Conservation (phyloP, 2,113 vertebrate genomes). For the Panurus biarmicus region DNA sequence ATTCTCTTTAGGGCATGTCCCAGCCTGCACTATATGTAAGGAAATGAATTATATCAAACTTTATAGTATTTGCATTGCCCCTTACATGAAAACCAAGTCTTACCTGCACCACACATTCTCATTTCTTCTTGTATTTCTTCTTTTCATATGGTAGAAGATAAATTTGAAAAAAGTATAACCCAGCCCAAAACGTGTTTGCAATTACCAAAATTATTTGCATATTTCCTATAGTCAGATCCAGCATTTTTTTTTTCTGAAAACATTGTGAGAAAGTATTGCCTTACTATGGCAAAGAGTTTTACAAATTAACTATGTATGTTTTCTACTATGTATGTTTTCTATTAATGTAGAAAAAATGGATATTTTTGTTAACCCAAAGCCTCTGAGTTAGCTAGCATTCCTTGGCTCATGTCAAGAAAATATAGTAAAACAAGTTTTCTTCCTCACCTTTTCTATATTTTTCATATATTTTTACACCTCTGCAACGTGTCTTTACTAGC, state of each 20-base stretch:
- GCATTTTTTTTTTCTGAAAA: background rate
- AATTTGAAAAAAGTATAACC: background rate
- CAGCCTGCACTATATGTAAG: fast-evolving
- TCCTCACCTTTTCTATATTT: background rate
- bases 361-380: background rate
- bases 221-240: background rate
- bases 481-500: background rate
- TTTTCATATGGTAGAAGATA: background rate
- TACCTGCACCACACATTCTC: background rate
- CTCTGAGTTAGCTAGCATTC: background rate
- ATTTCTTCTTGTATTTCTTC: background rate
- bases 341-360: background rate
- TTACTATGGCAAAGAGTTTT: background rate
- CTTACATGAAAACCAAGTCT: background rate
- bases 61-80: background rate
- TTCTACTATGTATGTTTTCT: too few species aligned
- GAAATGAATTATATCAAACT: fast-evolving
- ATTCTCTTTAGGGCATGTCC: background rate
- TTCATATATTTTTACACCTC: background rate
- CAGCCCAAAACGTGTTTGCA: background rate
- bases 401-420: background rate
- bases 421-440: background rate
- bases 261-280: background rate
- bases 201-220: background rate
- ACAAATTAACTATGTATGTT: background rate